Base-by-base conservation (phyloP, 2,888 invertebrate genomes). In the Glaucopsyche alexis region DNA sequence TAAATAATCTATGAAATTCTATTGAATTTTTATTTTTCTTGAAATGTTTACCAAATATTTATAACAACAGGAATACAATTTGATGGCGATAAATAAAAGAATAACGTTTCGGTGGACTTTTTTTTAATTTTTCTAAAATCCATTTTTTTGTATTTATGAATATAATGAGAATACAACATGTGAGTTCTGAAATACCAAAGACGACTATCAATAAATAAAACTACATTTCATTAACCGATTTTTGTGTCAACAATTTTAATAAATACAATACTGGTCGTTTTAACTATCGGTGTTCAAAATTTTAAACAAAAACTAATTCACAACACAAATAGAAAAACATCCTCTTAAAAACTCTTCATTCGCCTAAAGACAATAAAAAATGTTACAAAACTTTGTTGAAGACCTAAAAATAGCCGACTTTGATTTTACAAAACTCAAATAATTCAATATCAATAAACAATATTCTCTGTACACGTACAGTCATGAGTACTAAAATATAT, bases 391-490 rank as follows among this genome's bases (percentile, higher is more conserved):
- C 4, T 55, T 38, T 1, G 16, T 7, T 38, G 7, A 64, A 38
- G 29, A 38, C 13, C 14, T 29, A 16, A n/a, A 47, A 47, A 49
- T 42, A 69, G 49, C 29, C 69, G 29, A 7, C 69, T 69, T 49
- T 69, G 69, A 14, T 69, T 47, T 69, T 29, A 49, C 29, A 49
- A 42, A 19, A 29, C 69, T 69, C 69, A 49, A 69, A 69, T 49
- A 69, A 69, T 69, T 67, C 45, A 19, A 69, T 69, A 60, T 60
- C 60, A 60, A 60, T 47, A 69, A 69, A 69, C 69, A 69, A 16
- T 19, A 49, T 69, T 69, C 47, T 67, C 69, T 69, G 69, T 69
- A 49, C 47, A 69, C 13, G 49, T 29, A 60, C 29, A 60, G 11
- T 29, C 29, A 60, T 29, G 29, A 60, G 38, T 13, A 14, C 60